phyloP scores from a whole-genome alignment of 2,888 invertebrate species.

The Argyresthia albistria region DNA sequence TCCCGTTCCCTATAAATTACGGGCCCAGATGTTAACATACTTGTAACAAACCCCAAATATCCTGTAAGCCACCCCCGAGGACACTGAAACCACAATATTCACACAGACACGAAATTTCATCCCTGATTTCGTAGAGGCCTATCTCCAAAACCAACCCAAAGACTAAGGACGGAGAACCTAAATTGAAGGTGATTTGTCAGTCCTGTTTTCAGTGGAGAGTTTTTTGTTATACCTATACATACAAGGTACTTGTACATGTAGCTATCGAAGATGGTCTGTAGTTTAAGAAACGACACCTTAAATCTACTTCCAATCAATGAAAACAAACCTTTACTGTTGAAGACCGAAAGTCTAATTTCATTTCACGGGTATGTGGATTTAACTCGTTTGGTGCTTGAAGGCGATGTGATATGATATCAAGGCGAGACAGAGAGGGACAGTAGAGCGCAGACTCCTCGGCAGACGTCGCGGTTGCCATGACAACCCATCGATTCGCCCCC shows the following conservation, averaged over 20 bases:
- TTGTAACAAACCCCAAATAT: slow-evolving; percentile 64
- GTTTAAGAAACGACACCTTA: slow-evolving; percentile 18
- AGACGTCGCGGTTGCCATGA: slow-evolving; percentile 69
- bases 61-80: slow-evolving; percentile 62
- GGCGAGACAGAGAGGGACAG: slow-evolving; percentile 71
- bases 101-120: slow-evolving; percentile 22
- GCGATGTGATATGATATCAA: slow-evolving; percentile 66
- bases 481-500: slow-evolving; percentile 64
- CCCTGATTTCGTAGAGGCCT: background rate
- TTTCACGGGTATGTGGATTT: slow-evolving; percentile 8
- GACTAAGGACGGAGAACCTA: slow-evolving; percentile 22
- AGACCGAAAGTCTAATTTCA: background rate
- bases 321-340: slow-evolving; percentile 15
- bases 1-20: slow-evolving; percentile 65
- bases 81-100: slow-evolving; percentile 23
- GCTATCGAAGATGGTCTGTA: slow-evolving; percentile 38
- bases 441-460: slow-evolving; percentile 70
- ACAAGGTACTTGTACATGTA: too few relatives aligned
- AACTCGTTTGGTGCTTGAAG: slow-evolving; percentile 20
- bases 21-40: slow-evolving; percentile 65
- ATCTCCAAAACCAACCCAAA: background rate
- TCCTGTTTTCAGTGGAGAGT: too few relatives aligned
- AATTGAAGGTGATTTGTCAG: slow-evolving; percentile 34
- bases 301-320: background rate
- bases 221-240: slow-evolving; percentile 33